Base-by-base conservation (phyloP, 2,797 vertebrate genomes). In the Mus minutoides region DNA sequence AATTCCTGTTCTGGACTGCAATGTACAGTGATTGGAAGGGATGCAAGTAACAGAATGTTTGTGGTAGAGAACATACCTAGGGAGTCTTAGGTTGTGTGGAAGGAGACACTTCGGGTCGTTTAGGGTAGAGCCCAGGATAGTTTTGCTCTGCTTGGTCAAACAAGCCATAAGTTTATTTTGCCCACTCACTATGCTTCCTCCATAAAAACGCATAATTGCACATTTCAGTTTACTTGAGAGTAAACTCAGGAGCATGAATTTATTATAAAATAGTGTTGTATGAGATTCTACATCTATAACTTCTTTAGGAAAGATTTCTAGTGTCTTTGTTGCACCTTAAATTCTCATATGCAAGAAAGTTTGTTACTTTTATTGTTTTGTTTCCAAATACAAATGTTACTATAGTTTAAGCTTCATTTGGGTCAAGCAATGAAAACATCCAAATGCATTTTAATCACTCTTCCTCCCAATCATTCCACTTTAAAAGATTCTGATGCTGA, bases 241-340 rank as follows among this genome's bases (percentile, higher is more conserved):
- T 88, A 26, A 93, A 95, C 49, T 56, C 75, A 97, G 80, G 10
- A 85, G 21, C 9, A 37, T 58, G 21, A 21, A 60, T 85, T 56
- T 71, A 26, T 7, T 56, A 49, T 62, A 62, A 62, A 58, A 58
- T 16, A 85, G 69, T 75, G 9, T 21, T 67, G 43, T 56, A 92
- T 67, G 22, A 94, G 37, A 34, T 75, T 29, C 58, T 58, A 91
- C 17, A 67, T 76, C 31, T 87, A n/a, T 11, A 75, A 10, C 8
- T 89, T 67, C 73, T 87, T 75, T 67, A 34, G n/a, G 54, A n/a
- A 78, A 4, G 58, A 82, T 58, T 94, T 73, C 69, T 34, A 69
- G 4, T 76, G 87, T 75, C 6, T 88, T 92, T 77, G 16, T 21
- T 26, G 16, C 34, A 24, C 24, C 40, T n/a, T 75, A 87, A 5